These are phyloP conservation scores for Operophtera brumata DNA, from an alignment of 2,888 invertebrate species.

Conservation along the genomic window DNA sequence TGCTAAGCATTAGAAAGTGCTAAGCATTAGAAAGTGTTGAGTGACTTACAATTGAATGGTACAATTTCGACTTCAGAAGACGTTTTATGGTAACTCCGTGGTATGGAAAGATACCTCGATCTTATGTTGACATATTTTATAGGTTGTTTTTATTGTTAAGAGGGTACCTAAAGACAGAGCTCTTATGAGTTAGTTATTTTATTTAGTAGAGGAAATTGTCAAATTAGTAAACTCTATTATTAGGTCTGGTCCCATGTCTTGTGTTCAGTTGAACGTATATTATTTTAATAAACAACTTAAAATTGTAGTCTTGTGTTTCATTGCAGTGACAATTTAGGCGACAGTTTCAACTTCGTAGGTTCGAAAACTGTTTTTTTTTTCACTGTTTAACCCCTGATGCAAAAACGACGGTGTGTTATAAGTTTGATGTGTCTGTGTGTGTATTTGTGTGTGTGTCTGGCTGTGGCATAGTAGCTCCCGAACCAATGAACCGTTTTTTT, in stretches of 20 bases:
- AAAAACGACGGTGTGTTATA: too few species aligned
- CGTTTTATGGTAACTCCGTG: slow-evolving; percentile 22
- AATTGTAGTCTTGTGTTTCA: slow-evolving; percentile 60
- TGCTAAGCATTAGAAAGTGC: too few species aligned
- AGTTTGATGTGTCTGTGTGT: too few species aligned
- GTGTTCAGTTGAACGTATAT: slow-evolving; percentile 81
- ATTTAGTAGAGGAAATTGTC: slow-evolving; percentile 68
- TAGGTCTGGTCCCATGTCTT: slow-evolving; percentile 77
- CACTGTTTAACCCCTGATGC: too few species aligned
- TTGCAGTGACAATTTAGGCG: slow-evolving; percentile 22
- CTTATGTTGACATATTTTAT: slow-evolving; percentile 77
- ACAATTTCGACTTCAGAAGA: background rate
- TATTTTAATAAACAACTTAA: slow-evolving; percentile 80
- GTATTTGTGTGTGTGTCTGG: too few species aligned
- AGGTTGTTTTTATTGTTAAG: slow-evolving; percentile 80
- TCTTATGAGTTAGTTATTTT: slow-evolving; percentile 53
- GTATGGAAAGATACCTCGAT: slow-evolving; percentile 51
- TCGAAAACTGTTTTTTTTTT: too few species aligned
- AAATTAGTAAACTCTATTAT: slow-evolving; percentile 76
- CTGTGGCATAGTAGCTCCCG: too few species aligned
- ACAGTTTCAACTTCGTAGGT: too few species aligned
- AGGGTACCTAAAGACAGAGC: slow-evolving; percentile 65
- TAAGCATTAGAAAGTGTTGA: too few species aligned
- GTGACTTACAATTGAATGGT: too few species aligned
- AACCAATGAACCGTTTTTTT: too few species aligned